Conservation (phyloP, 2,113 vertebrate species). For the Aegypius monachus region DNA sequence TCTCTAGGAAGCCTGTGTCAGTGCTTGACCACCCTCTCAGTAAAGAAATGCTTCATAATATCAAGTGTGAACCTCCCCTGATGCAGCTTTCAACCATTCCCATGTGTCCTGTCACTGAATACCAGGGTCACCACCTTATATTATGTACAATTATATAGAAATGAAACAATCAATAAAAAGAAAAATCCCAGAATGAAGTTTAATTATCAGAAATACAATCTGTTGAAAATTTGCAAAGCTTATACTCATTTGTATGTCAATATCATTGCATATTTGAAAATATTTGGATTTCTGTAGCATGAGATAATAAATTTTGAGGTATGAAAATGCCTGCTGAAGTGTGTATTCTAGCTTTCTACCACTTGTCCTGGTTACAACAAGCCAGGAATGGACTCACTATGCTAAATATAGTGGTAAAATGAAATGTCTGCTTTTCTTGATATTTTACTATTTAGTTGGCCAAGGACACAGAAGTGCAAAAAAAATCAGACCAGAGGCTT, state of each 20-base stretch:
- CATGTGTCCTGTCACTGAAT: neutral
- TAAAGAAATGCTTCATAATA: neutral
- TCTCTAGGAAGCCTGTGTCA: neutral
- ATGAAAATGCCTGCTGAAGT: neutral
- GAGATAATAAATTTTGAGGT: neutral
- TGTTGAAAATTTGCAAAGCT: neutral
- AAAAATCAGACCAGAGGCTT: neutral
- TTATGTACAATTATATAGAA: neutral
- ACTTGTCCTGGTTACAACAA: neutral
- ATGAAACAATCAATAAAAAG: neutral
- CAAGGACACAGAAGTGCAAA: neutral
- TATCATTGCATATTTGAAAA: neutral
- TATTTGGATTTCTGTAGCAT: neutral
- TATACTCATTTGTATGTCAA: neutral
- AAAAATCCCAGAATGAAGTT: neutral
- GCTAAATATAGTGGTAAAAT: neutral
- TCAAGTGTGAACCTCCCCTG: neutral
- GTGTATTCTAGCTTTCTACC: neutral
- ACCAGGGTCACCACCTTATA: neutral
- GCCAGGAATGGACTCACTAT: neutral
- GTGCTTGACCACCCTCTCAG: neutral
- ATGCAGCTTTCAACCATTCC: neutral
- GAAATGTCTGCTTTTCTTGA: neutral
- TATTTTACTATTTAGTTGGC: neutral
- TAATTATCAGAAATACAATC: neutral